Evolutionary conservation across 2,888 invertebrate genomes (phyloP), one percentile per base, ranked within the genome.

Genomic region (Andrena camellia): DNA sequence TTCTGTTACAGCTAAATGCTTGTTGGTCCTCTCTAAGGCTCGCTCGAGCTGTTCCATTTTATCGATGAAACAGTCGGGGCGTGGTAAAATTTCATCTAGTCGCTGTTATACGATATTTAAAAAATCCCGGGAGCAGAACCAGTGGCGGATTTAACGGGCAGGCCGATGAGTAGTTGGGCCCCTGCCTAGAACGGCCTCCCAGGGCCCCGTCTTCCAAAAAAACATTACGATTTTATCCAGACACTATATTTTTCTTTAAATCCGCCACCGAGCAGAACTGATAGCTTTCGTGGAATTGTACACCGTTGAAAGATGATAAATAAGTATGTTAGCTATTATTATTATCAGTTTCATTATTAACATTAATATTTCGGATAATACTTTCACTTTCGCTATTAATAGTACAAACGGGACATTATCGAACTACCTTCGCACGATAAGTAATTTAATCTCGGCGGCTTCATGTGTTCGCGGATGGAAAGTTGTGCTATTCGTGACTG

Each of bases 361-460:
- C 57, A 60, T 69, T 52, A 26, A 52, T n/a, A 35, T 20, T n/a
- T 35, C 10, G 13, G 20, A 63, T 54, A 78, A 76, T 2, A 75
- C 33, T 42, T 23, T 29, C 57, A 48, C 17, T 48, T 73, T 26
- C 17, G 13, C 1, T 64, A 63, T 23, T 60, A 33, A 57, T 33
- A 20, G 33, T 63, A 60, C 17, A 78, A 67, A 67, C 26, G 17
- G 42, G 54, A 31, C 17, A 29, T 20, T 62, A 62, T 29, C 10
- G 57, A 62, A 48, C 31, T 31, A 23, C 13, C 33, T 7, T 31
- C 13, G 31, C 26, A 8, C 26, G 33, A n/a, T 7, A 10, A 52
- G 23, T 66, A 59, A 59, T 59, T 6, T 42, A 33, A 69, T 78
- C 31, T 70, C 17, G 64, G 29, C 2, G 17, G 20, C 69, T 35